A percentile compares a stretch with the other conserved stretches of the same genome.
Conservation (phyloP, 2,797 vertebrate species). For the Dipus sagitta region DNA sequence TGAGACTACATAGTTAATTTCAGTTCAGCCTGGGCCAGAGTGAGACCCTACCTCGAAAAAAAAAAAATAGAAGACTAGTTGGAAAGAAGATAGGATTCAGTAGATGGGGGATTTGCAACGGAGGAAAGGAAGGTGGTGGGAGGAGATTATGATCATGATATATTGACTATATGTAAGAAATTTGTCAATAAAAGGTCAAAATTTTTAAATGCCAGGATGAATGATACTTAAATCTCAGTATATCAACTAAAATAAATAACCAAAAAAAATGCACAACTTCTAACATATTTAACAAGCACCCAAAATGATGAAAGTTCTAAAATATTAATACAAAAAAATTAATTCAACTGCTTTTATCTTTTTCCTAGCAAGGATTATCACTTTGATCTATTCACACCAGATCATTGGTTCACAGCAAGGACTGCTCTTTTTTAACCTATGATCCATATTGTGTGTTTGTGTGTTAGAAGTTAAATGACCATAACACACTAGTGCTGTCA, state of each 20-base stretch:
- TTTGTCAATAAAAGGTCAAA: too few species aligned
- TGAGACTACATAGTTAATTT: too few species aligned
- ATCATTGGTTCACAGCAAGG: neutral
- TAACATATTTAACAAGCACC: slow-evolving; percentile 18
- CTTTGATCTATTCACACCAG: slow-evolving; percentile 46
- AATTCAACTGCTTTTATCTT: neutral
- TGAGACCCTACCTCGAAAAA: too few species aligned
- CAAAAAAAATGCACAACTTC: neutral
- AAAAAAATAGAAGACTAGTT: too few species aligned
- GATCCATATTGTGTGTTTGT: neutral
- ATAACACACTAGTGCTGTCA: slow-evolving; percentile 39
- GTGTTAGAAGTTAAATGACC: slow-evolving; percentile 18
- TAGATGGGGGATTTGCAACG: too few species aligned
- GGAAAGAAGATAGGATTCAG: too few species aligned
- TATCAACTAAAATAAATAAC: neutral
- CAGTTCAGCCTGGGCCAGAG: too few species aligned
- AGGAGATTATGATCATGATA: too few species aligned
- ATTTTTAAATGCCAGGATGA: too few species aligned
- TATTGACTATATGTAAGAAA: too few species aligned
- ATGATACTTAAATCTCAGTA: too few species aligned
- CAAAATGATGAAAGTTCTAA: slow-evolving; percentile 34
- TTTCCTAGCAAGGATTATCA: neutral
- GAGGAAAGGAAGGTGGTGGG: too few species aligned
- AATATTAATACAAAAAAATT: neutral
- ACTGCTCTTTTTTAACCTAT: neutral